These are phyloP conservation scores for Ooceraea biroi DNA, from an alignment of 1,140 invertebrate genomes.

Conservation along the genomic window DNA sequence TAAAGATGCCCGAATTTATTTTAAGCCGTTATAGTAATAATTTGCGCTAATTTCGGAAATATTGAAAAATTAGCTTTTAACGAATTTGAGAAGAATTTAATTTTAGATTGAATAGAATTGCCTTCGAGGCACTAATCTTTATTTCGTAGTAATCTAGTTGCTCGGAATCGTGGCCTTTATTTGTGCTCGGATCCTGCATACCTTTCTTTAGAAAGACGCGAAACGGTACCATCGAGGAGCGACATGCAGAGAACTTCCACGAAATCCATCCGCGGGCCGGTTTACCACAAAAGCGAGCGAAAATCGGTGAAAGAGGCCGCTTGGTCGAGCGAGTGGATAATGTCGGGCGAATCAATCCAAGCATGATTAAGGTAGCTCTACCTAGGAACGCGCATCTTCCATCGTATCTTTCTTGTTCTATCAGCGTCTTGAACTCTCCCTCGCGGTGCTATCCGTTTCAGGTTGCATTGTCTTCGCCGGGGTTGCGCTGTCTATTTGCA, in stretches of 20 bases:
- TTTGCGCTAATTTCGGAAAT: not conserved
- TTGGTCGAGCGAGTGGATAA: slow-evolving; percentile 45
- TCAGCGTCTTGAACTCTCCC: slow-evolving; percentile 73
- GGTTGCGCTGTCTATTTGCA: slow-evolving; percentile 75
- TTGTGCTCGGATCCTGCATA: not conserved
- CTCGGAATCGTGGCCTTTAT: not conserved
- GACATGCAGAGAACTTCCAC: slow-evolving; percentile 7
- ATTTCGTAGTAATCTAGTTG: slow-evolving; percentile 23
- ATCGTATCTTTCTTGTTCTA: slow-evolving; percentile 72
- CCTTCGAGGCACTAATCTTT: not conserved
- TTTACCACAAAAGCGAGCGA: slow-evolving; percentile 65
- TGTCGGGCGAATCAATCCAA: slow-evolving; percentile 72
- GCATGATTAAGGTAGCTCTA: slow-evolving; percentile 71
- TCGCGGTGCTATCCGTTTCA: slow-evolving; percentile 80
- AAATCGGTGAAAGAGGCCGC: slow-evolving; percentile 70
- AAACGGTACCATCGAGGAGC: slow-evolving; percentile 9
- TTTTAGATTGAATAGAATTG: not conserved
- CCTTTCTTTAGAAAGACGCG: slow-evolving; percentile 1
- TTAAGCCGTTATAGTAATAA: not conserved
- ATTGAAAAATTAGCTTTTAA: not conserved
- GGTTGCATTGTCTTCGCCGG: slow-evolving; percentile 78
- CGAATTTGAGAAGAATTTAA: not conserved
- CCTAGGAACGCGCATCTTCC: slow-evolving; percentile 21
- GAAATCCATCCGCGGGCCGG: slow-evolving; percentile 16
- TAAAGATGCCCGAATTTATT: slow-evolving; percentile 18